Evolutionary conservation across 2,113 vertebrate genomes (phyloP).

Genomic region (cattle (Bos taurus)): ARS-UCD2.0 NC_037352.1:5615001-5615500

Average conservation of each 20-base stretch:
- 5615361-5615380: not conserved
- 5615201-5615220: not conserved
- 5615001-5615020: not conserved
- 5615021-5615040: not conserved
- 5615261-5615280: not conserved
- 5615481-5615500: not conserved
- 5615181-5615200: not conserved
- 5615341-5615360: not conserved
- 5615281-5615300: not conserved
- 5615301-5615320: not conserved
- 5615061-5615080: not conserved
- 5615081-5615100: not conserved
- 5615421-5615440: not conserved
- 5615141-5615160: not conserved
- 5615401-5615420: not conserved
- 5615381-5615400: not conserved
- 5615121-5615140: not conserved
- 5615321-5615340: not conserved
- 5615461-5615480: rapidly evolving
- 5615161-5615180: not conserved
- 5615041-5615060: not conserved
- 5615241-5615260: not conserved
- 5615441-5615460: not conserved
- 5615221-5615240: not conserved
- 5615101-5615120: not conserved